Evolutionary conservation across 2,888 invertebrate species (phyloP).

Genomic region (Anarsia innoxiella): DNA sequence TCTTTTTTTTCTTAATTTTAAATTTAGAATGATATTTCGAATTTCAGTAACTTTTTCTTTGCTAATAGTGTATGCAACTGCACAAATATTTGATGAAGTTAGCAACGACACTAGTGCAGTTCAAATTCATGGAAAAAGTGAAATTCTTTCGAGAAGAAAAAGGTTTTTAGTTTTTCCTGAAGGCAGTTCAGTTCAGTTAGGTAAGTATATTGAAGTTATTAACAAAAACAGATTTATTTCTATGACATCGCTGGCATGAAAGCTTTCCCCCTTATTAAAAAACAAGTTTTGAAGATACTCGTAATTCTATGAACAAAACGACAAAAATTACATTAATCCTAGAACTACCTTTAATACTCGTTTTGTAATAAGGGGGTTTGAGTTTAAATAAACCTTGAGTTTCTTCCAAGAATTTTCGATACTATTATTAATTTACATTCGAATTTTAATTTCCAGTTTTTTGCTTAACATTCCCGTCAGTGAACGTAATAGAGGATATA

Average conservation of each 20-base stretch:
- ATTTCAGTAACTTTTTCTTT: background rate
- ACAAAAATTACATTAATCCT: no score
- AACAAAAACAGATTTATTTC: no score
- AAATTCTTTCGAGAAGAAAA: constrained; percentile 66
- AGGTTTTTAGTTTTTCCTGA: constrained; percentile 76
- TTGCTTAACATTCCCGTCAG: constrained; percentile 75
- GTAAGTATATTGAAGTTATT: no score
- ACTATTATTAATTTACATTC: no score
- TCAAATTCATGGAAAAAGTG: constrained; percentile 18
- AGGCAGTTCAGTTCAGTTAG: constrained; percentile 77
- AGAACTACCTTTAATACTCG: no score
- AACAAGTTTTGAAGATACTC: no score
- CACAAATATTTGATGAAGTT: constrained; percentile 1
- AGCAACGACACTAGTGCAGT: constrained; percentile 4
- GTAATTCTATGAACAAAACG: no score
- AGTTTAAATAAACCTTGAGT: no score
- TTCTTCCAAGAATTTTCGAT: no score
- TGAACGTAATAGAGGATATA: constrained; percentile 70
- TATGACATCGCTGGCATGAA: no score
- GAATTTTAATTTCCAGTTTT: constrained; percentile 73
- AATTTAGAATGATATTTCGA: constrained; percentile 3
- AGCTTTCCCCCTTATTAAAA: no score
- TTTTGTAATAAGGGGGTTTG: no score
- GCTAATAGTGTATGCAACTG: background rate
- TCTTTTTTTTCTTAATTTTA: background rate